Base-by-base conservation (phyloP, 2,113 vertebrate species). In the Pleuronectes platessa region DNA sequence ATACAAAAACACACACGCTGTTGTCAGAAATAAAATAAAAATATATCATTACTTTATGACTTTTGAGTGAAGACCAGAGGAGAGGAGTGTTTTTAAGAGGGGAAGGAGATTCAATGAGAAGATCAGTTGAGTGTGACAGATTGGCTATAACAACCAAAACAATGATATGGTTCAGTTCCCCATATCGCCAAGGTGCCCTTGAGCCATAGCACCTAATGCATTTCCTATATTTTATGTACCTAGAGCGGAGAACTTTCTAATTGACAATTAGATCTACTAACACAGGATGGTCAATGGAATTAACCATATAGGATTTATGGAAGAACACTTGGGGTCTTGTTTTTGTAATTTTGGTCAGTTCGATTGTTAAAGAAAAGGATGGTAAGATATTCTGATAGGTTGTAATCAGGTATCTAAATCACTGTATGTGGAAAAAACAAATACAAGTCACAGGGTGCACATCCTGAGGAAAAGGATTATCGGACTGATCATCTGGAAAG, bases 121-220 rank as follows among this genome's bases (percentile, higher is more conserved):
- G 47, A 37, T 67, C 24, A 54, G 49, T 37, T 70, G 68, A 86
- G 76, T 78, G 77, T 27, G 51, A 66, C 54, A 74, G 65, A 77
- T 83, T 65, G 61, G 53, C 63, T 70, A 61, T 61, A 80, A 79
- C 45, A 79, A 51, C 42, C n/a, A 69, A 71, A 69, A 61, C 81
- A 74, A 88, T 71, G 64, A 75, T 78, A 80, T 79, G 49, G 76
- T 81, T 77, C 53, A 80, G 35, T 63, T 71, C 37, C 40, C 37
- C 66, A 62, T 64, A 56, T 51, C 74, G n/a, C 42, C 14, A 56
- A 62, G 78, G 76, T 75, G 56, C 58, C 71, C 66, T 53, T 4
- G 21, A 65, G 40, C 66, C 18, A 51, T 15, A 4, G 47, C 17
- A 4, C 47, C 47, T 17, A 6, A 51, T 5, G 27, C n/a, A 55